Percentiles rank a stretch among this genome's conserved stretches.
phyloP scores from a whole-genome alignment of 2,888 invertebrate genomes.

The Rhagophthalmus giganteus region DNA sequence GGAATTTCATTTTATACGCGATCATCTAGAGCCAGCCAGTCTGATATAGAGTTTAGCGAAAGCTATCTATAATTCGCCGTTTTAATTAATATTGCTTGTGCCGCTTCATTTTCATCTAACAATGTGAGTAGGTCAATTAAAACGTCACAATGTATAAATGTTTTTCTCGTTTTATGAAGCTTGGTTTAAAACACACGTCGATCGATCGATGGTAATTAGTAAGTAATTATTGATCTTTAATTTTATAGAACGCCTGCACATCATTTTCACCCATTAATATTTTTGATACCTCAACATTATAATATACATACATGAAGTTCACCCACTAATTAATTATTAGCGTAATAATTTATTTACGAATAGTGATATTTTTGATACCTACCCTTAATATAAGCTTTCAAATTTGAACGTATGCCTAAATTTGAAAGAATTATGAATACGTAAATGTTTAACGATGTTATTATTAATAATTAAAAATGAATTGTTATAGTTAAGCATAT shows the following conservation, averaged over 20 bases:
- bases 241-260: slow-evolving; percentile 14
- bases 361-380: slow-evolving; percentile 23
- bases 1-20: slow-evolving; percentile 74
- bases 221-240: too few relatives aligned
- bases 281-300: slow-evolving; percentile 17
- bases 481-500: too few relatives aligned
- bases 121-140: background rate
- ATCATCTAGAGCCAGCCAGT: slow-evolving; percentile 81
- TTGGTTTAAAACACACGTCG: too few relatives aligned
- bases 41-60: slow-evolving; percentile 86
- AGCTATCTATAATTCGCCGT: slow-evolving; percentile 70
- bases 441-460: too few relatives aligned
- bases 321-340: slow-evolving; percentile 8
- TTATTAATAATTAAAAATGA: too few relatives aligned
- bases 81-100: background rate
- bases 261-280: slow-evolving; percentile 10
- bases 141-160: too few relatives aligned
- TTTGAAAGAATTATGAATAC: too few relatives aligned
- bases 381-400: background rate
- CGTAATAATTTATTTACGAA: slow-evolving; percentile 14
- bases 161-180: too few relatives aligned
- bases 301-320: slow-evolving; percentile 5
- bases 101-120: background rate
- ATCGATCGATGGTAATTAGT: too few relatives aligned
- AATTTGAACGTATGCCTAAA: too few relatives aligned